Base-by-base conservation (phyloP, 2,888 invertebrate genomes). In the Melieria picta region DNA sequence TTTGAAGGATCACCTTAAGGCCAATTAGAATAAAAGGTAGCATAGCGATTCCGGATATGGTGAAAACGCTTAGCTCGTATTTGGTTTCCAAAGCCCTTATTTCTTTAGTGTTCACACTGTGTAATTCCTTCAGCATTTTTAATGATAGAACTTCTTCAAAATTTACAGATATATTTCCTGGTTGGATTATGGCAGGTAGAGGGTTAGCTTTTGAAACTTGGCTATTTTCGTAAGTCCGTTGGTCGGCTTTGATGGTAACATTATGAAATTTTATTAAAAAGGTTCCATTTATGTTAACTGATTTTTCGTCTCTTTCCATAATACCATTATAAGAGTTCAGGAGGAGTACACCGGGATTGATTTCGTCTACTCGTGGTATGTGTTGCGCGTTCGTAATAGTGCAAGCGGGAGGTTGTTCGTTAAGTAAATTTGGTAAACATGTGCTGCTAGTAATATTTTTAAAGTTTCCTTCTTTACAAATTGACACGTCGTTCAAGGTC, bases 131-230 rank as follows among this genome's bases (percentile, higher is more conserved):
- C 65, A 74, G 63, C 66, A 69, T 60, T 67, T 74, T 65, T 45
- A 72, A 50, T 10, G 74, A 72, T 10, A 74, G 64, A 13, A 72
- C 68, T 72, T 76, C 74, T 55, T 70, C 71, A 50, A 71, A 60
- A 30, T 4, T 69, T 11, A 50, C 10, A 50, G 56, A 42, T 46
- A 47, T 58, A 9, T 71, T 65, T 43, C 61, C 66, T 46, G 75
- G 74, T 56, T 77, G 74, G 1, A 72, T 13, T n/a, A 76, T 70
- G 16, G 75, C 65, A 42, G 75, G 76, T 48, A 77, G 16, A 13
- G 72, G 70, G 30, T 71, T 61, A 52, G 60, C 58, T 48, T 66
- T 63, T 16, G 67, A 71, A 62, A 61, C 45, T 65, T 70, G 65
- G n/a, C 61, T 71, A 30, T 42, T 64, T 56, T 47, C 65, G 9